These are phyloP conservation scores for Dermatophagoides farinae DNA, from an alignment of 1,140 invertebrate species.

Conservation along the genomic window DNA sequence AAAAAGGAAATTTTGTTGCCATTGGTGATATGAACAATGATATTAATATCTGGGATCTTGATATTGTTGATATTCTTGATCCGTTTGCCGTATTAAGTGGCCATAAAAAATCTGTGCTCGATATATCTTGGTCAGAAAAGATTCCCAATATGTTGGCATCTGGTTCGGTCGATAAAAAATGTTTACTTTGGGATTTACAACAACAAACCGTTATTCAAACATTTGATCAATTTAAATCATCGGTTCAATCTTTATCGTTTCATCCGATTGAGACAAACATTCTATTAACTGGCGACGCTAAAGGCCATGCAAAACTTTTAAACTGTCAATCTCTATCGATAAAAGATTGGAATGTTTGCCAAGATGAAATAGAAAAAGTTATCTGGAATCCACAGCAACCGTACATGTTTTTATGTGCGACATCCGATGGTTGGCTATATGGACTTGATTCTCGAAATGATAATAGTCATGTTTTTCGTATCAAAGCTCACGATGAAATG, in stretches of 20 bases:
- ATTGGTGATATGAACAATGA: constrained; percentile 73
- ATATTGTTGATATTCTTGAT: constrained; percentile 69
- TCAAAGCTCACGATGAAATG: constrained; percentile 55
- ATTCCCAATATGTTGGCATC: constrained; percentile 64
- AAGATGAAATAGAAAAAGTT: constrained; percentile 68
- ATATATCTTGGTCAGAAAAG: constrained; percentile 69
- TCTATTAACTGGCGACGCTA: constrained; percentile 50
- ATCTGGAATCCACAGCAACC: constrained; percentile 55
- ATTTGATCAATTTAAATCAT: constrained; percentile 50
- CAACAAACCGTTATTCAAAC: constrained; percentile 46
- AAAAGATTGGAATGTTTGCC: constrained; percentile 42
- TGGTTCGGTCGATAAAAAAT: constrained; percentile 66
- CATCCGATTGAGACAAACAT: constrained; percentile 59
- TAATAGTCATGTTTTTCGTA: constrained; percentile 45
- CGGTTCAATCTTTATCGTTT: constrained; percentile 27
- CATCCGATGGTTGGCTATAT: constrained; percentile 52
- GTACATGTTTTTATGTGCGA: constrained; percentile 51
- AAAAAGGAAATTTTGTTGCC: constrained; percentile 60
- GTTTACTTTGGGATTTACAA: constrained; percentile 82
- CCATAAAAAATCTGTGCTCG: constrained; percentile 73
- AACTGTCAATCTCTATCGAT: constrained; percentile 4
- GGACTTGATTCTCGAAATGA: constrained; percentile 52
- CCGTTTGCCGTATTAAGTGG: constrained; percentile 46
- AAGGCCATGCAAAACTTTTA: constrained; percentile 30
- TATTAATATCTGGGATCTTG: constrained; percentile 85